A percentile compares a stretch with the other conserved stretches of the same genome.
Conservation (phyloP, 1,140 invertebrate genomes). For the Eueides isabella region DNA sequence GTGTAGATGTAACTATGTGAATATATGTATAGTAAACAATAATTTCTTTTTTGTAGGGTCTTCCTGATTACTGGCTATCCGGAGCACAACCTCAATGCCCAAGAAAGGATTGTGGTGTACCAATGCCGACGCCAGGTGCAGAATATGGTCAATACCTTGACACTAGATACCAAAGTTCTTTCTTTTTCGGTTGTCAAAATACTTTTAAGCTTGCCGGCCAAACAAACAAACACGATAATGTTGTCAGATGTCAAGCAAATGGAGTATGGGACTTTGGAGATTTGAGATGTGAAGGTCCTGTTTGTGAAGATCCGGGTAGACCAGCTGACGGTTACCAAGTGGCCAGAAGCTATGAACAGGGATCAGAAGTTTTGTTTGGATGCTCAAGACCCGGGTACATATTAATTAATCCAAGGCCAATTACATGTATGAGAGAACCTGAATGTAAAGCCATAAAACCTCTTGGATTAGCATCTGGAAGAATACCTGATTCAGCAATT, state of each 20-base stretch:
- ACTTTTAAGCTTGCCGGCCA: conserved; percentile 97
- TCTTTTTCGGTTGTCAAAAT: conserved; percentile 98
- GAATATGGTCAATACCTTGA: conserved; percentile 94
- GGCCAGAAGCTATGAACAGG: conserved; percentile 95
- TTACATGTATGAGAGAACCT: conserved; percentile 94
- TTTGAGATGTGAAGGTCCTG: conserved; percentile 96
- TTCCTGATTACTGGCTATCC: conserved; percentile 96
- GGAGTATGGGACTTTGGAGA: conserved; percentile 99
- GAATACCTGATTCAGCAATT: conserved; percentile 97
- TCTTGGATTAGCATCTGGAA: conserved; percentile 94
- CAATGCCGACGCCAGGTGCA: conserved; percentile 94
- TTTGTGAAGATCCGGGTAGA: conserved; percentile 96
- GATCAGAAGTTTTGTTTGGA: conserved; percentile 94
- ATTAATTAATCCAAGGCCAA: conserved; percentile 94
- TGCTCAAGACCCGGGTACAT: conserved; percentile 96
- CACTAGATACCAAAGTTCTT: conserved; percentile 95
- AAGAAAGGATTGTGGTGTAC: conserved; percentile 92
- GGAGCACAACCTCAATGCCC: conserved; percentile 93
- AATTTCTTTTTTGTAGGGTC: conserved; percentile 82
- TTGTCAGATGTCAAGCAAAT: conserved; percentile 95
- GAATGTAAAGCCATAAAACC: conserved; percentile 97
- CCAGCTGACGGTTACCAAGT: conserved; percentile 95
- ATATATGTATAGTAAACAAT: neutral
- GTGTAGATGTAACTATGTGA: neutral
- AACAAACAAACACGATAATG: conserved; percentile 94